Conservation (phyloP, 2,888 invertebrate genomes). For the Sepiola atlantica region DNA sequence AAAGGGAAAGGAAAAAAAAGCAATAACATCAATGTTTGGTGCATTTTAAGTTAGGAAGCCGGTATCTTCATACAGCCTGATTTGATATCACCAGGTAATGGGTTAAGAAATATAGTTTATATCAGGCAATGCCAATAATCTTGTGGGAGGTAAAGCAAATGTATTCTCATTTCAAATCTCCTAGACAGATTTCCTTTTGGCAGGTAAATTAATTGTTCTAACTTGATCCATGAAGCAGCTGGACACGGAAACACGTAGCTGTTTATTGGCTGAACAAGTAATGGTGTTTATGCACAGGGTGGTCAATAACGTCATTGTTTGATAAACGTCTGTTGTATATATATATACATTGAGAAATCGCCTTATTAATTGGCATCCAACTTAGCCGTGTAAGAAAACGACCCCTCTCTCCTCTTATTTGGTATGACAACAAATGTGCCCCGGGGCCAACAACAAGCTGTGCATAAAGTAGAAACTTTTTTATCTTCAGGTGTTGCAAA, state of each 20-base stretch:
- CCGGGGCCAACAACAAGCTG: not conserved
- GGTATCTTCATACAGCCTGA: too few relatives aligned
- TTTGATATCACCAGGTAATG: too few relatives aligned
- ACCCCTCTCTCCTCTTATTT: not conserved
- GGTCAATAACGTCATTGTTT: not conserved
- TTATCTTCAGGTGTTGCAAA: not conserved
- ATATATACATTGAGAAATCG: not conserved
- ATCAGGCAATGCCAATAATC: not conserved
- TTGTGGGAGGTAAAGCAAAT: not conserved
- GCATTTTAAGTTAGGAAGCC: too few relatives aligned
- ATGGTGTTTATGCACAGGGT: not conserved
- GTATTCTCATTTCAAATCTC: not conserved
- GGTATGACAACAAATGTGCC: conserved; percentile 3
- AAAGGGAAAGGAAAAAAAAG: too few relatives aligned
- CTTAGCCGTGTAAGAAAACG: not conserved
- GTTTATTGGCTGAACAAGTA: not conserved
- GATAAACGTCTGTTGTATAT: too few relatives aligned
- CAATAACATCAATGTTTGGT: too few relatives aligned
- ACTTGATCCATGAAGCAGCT: not conserved
- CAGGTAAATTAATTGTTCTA: not conserved
- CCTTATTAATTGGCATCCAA: not conserved
- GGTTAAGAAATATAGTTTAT: not conserved
- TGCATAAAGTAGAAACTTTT: not conserved
- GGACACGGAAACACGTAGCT: not conserved
- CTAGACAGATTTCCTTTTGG: not conserved